A percentile compares a stretch with the other conserved stretches of the same genome.
Conservation (phyloP, 2,888 invertebrate genomes). For the Calephelis perditalis region DNA sequence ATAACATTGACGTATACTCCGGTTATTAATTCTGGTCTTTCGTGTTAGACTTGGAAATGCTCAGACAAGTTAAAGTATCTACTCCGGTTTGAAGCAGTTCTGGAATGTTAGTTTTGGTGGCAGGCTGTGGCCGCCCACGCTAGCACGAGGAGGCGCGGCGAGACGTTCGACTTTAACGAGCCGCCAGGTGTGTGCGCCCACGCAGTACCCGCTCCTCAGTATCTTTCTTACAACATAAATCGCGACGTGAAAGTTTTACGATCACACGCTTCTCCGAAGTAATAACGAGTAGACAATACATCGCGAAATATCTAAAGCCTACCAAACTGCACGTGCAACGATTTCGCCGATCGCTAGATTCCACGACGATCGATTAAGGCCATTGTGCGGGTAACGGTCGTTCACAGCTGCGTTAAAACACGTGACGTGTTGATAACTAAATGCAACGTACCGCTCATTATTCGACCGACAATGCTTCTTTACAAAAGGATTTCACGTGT, state of each 20-base stretch:
- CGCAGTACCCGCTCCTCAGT: conserved; percentile 60
- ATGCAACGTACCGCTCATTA: conserved; percentile 76
- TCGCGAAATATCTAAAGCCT: conserved; percentile 62
- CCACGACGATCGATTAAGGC: conserved; percentile 74
- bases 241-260: conserved; percentile 76
- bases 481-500: conserved; percentile 78
- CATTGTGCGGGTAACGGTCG: conserved; percentile 77
- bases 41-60: too few relatives aligned
- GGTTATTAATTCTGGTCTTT: too few relatives aligned
- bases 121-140: conserved; percentile 22
- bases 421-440: conserved; percentile 76
- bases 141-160: conserved; percentile 19
- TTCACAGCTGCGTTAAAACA: conserved; percentile 74
- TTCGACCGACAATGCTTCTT: conserved; percentile 68
- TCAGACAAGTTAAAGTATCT: too few relatives aligned
- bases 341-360: conserved; percentile 70
- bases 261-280: conserved; percentile 68
- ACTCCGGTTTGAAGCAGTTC: too few relatives aligned
- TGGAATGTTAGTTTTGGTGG: conserved; percentile 1
- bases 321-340: conserved; percentile 58
- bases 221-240: conserved; percentile 70
- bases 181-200: conserved; percentile 74
- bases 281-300: conserved; percentile 67
- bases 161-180: conserved; percentile 65
- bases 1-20: too few relatives aligned